Base-by-base conservation (phyloP, 2,888 invertebrate genomes). In the Spisula solida region DNA sequence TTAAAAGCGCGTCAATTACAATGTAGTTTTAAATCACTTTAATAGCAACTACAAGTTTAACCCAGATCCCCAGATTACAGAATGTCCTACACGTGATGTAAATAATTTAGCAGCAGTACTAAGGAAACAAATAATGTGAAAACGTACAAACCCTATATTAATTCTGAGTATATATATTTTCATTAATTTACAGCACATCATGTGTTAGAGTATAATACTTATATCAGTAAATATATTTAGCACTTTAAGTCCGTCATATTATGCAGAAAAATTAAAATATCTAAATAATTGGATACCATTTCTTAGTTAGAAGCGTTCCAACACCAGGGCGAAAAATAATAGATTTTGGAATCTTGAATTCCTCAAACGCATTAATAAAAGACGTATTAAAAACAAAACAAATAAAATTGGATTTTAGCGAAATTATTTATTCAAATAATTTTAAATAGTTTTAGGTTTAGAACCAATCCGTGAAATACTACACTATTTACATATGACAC, bases 381-480 rank as follows among this genome's bases (percentile, higher is more conserved):
- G 5, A 25, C 60, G 10, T 41, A 41, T 41, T 66, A n/a, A 66
- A 66, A 66, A 66, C 60, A 66, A 25, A 66, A 66, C 60, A 66
- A 66, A 66, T 66, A 66, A 66, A 41, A 66, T 25, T 66, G 60
- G 60, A 66, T 66, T 66, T 66, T n/a, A 66, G 25, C 60, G 60
- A 20, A 66, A 25, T 66, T 66, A 66, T 25, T 66, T 10, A 66
- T 66, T 66, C 60, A 66, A 25, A 4, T n/a, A 66, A 25, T 66
- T 66, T 66, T 66, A 66, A 66, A 66, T 66, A 75, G 31, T 75
- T 31, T 75, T 18, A 75, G 83, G 83, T 83, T 83, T 75, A 51
- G 83, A 83, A 83, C 83, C 83, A 83, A 20, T 48, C 25, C 29
- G 48, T 83, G 83, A 75, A 75, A 83, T 31, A 25, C 47, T 34